Conservation (phyloP, 2,888 invertebrate species). For the Lordiphosa andalusiaca region DNA sequence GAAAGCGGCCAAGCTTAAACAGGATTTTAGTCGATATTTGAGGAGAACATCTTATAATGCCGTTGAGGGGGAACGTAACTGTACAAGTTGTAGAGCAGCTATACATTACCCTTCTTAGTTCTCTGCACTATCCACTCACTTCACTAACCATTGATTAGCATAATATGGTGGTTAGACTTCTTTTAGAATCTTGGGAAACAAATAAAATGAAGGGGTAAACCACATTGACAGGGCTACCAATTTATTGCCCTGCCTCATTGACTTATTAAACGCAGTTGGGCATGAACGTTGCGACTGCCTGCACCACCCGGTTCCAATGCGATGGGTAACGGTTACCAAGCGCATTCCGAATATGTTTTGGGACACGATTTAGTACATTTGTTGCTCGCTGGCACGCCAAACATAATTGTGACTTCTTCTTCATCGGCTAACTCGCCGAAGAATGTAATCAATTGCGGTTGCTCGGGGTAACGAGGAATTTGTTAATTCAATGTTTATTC, state of each 20-base stretch:
- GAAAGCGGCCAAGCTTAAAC: too few species aligned
- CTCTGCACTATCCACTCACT: not conserved
- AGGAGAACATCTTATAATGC: too few species aligned
- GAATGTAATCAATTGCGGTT: constrained; percentile 76
- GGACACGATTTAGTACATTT: constrained; percentile 65
- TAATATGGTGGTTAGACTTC: constrained; percentile 4
- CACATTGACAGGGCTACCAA: constrained; percentile 41
- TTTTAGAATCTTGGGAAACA: constrained; percentile 13
- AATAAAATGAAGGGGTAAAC: constrained; percentile 51
- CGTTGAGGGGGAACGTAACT: too few species aligned
- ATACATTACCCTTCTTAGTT: too few species aligned
- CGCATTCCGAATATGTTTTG: constrained; percentile 28
- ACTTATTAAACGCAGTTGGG: constrained; percentile 60
- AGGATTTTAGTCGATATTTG: too few species aligned
- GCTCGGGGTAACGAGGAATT: constrained; percentile 78
- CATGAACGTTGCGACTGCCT: constrained; percentile 42
- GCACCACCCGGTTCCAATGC: constrained; percentile 3
- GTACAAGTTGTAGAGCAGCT: too few species aligned
- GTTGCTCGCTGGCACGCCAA: constrained; percentile 68
- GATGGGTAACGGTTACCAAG: not conserved
- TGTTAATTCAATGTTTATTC: constrained; percentile 80
- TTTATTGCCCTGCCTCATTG: constrained; percentile 52
- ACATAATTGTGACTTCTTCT: constrained; percentile 63
- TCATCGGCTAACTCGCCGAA: constrained; percentile 26
- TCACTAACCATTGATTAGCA: constrained; percentile 8